Evolutionary conservation across 1,140 invertebrate species (phyloP).

Genomic region (Campoletis sonorensis): DNA sequence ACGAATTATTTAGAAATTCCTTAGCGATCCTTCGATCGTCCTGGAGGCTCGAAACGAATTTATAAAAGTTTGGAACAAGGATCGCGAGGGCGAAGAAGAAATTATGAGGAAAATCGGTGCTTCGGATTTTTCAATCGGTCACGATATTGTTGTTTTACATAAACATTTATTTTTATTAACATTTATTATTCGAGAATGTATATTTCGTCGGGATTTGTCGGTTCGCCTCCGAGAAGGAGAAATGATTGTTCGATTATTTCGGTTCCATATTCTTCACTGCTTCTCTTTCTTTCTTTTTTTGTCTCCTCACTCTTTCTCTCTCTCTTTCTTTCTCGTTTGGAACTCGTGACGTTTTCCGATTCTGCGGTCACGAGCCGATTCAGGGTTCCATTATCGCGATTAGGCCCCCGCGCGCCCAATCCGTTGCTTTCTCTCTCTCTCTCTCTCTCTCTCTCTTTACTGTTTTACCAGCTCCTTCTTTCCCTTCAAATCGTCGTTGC

Average conservation of each 20-base stretch:
- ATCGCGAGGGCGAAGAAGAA: no score
- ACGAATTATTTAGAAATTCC: conserved; percentile 31
- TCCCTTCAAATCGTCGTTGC: neutral
- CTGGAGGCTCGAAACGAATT: no score
- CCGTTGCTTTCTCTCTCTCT: no score
- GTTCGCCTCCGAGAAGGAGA: neutral
- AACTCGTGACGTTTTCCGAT: conserved; percentile 70
- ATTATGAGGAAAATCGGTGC: no score
- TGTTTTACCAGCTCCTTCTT: neutral
- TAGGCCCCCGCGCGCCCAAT: conserved; percentile 60
- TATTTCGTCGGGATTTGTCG: neutral
- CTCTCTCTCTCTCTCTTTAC: conserved; percentile 41
- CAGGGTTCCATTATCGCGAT: conserved; percentile 70
- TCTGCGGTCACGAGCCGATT: conserved; percentile 73
- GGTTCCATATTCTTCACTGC: conserved; percentile 1
- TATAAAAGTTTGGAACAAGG: no score
- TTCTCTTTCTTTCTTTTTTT: neutral
- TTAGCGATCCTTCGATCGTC: neutral
- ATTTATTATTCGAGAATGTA: neutral
- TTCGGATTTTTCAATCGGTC: neutral
- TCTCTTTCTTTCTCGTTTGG: conserved; percentile 45
- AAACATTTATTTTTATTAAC: neutral
- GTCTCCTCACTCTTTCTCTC: conserved; percentile 39
- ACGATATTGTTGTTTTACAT: neutral
- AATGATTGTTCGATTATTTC: conserved; percentile 42